These are phyloP conservation scores for Casuarius casuarius DNA, from an alignment of 2,113 vertebrate genomes.

Conservation along the genomic window DNA sequence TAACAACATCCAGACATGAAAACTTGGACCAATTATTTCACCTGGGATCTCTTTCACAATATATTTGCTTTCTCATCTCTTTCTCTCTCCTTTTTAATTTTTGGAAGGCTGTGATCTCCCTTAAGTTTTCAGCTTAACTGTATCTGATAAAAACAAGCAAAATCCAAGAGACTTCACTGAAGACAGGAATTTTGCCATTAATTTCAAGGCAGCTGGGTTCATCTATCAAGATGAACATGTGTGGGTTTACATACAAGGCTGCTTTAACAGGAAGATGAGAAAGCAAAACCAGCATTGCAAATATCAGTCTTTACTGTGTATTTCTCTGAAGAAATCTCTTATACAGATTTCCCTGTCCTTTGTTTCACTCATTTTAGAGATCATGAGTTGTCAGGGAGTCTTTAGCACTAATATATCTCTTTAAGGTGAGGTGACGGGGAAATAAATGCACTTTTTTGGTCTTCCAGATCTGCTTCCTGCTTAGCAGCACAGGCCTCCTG, in stretches of 20 bases:
- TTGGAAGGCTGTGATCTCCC: conserved; percentile 5
- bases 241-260: neutral
- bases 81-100: conserved; percentile 31
- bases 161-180: conserved; percentile 2
- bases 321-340: neutral
- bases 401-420: neutral
- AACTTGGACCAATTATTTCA: conserved; percentile 57
- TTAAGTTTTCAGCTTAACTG: conserved; percentile 17
- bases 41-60: conserved; percentile 46
- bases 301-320: neutral
- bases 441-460: neutral
- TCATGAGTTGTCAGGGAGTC: neutral
- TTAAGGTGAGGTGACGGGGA: neutral
- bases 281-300: conserved; percentile 11
- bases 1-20: conserved; percentile 57
- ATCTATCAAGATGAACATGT: neutral
- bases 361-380: neutral
- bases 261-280: neutral
- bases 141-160: neutral
- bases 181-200: neutral
- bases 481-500: neutral
- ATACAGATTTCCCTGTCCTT: neutral
- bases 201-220: neutral
- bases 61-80: conserved; percentile 25
- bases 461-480: neutral